phyloP scores from a whole-genome alignment of 2,888 invertebrate species.

The Dyspetes luteomarginatus region DNA sequence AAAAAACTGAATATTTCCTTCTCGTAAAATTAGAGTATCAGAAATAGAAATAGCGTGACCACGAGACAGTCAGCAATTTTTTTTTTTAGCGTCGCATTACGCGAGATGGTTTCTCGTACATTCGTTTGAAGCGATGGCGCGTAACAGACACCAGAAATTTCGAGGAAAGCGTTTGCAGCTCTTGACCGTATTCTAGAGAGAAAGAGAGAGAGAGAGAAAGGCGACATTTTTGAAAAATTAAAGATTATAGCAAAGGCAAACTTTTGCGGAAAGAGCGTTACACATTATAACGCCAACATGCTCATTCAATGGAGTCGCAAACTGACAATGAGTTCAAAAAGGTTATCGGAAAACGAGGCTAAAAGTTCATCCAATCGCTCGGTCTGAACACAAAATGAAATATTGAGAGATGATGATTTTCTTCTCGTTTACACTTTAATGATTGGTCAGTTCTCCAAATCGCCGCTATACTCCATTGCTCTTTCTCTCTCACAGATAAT shows the following conservation, averaged over 20 bases:
- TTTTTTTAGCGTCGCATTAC: too few relatives aligned
- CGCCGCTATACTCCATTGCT: constrained; percentile 33
- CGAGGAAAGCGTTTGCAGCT: too few relatives aligned
- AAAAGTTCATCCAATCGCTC: constrained; percentile 77
- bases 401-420: background rate
- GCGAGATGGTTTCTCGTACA: too few relatives aligned
- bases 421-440: constrained; percentile 56
- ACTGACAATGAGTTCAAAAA: constrained; percentile 69
- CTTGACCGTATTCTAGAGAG: too few relatives aligned
- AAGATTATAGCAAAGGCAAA: background rate
- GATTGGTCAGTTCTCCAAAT: constrained; percentile 59
- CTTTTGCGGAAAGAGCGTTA: constrained; percentile 23
- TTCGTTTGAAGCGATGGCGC: too few relatives aligned
- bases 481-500: constrained; percentile 46
- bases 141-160: too few relatives aligned
- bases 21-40: too few relatives aligned
- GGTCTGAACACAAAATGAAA: background rate
- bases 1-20: too few relatives aligned
- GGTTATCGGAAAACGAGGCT: constrained; percentile 77
- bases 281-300: background rate
- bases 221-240: background rate
- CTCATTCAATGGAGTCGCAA: constrained; percentile 35
- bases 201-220: too few relatives aligned
- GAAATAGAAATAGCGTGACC: too few relatives aligned
- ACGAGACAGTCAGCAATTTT: too few relatives aligned